Evolutionary conservation across 2,113 vertebrate species (phyloP).

Genomic region (Glareola pratincola): DNA sequence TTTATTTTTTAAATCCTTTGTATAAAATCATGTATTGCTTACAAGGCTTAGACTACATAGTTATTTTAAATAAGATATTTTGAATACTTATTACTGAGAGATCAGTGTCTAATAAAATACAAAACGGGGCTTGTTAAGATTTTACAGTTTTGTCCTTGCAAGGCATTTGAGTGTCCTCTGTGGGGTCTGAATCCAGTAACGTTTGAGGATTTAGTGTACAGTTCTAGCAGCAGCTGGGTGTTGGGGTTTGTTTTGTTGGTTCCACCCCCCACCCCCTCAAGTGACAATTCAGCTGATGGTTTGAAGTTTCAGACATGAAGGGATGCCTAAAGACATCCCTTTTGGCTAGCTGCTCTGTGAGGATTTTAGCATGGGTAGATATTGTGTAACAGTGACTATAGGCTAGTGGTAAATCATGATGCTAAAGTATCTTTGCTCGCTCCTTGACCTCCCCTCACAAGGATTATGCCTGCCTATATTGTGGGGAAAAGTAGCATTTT

Average conservation of each 20-base stretch:
- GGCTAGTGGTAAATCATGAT: background rate
- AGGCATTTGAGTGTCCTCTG: background rate
- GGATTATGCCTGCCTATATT: background rate
- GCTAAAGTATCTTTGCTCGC: background rate
- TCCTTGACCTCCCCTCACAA: background rate
- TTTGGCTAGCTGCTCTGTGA: background rate
- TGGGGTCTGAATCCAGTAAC: background rate
- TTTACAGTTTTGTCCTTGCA: background rate
- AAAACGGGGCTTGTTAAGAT: background rate
- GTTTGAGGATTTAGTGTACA: background rate
- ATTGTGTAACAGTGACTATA: background rate
- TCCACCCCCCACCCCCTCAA: background rate
- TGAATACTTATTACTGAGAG: background rate
- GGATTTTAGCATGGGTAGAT: background rate
- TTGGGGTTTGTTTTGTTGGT: background rate
- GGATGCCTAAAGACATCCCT: background rate
- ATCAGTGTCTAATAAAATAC: background rate
- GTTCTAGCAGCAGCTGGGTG: background rate
- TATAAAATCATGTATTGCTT: background rate
- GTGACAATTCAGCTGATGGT: background rate
- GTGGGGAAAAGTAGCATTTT: background rate
- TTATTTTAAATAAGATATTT: background rate
- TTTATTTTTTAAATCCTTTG: background rate
- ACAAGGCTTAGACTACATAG: background rate
- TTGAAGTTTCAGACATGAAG: background rate